A percentile compares a stretch with the other conserved stretches of the same genome.
Conservation (phyloP, 2,888 invertebrate species). For the Drosophila anceps region DNA sequence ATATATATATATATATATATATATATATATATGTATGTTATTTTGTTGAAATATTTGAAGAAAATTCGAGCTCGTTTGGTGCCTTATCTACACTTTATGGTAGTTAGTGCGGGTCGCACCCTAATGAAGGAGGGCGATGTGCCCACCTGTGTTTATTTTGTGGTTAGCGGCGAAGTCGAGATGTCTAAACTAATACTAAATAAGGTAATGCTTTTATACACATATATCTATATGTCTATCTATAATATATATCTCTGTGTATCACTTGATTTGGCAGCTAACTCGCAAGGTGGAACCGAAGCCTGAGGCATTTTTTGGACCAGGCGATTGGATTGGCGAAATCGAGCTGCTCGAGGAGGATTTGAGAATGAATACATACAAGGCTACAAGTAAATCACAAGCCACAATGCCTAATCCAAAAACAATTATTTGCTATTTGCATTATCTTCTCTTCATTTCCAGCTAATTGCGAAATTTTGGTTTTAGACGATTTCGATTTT, state of each 20-base stretch:
- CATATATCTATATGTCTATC: too few species aligned
- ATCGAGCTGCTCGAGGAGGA: slow-evolving; percentile 72
- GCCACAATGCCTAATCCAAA: too few species aligned
- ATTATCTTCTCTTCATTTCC: not conserved
- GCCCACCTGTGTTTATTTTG: slow-evolving; percentile 88
- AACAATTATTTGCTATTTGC: not conserved
- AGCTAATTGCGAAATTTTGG: slow-evolving; percentile 88
- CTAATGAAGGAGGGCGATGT: slow-evolving; percentile 88
- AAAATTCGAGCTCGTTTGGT: slow-evolving; percentile 88
- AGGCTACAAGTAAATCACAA: slow-evolving; percentile 40
- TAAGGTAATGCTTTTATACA: slow-evolving; percentile 49
- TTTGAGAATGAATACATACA: slow-evolving; percentile 62
- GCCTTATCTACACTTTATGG: slow-evolving; percentile 88
- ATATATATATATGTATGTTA: not conserved
- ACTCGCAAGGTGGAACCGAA: slow-evolving; percentile 45
- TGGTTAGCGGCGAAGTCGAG: slow-evolving; percentile 88
- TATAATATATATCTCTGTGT: too few species aligned
- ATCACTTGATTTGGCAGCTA: slow-evolving; percentile 6
- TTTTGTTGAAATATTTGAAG: slow-evolving; percentile 76
- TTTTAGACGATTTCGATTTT: slow-evolving; percentile 88
- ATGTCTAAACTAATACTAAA: slow-evolving; percentile 72
- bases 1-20: not conserved
- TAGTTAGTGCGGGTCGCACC: slow-evolving; percentile 87
- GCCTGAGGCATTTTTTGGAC: slow-evolving; percentile 71
- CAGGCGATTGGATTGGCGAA: slow-evolving; percentile 82